Evolutionary conservation across 2,797 vertebrate genomes (phyloP).

Genomic region (Phylloscopus collybita): DNA sequence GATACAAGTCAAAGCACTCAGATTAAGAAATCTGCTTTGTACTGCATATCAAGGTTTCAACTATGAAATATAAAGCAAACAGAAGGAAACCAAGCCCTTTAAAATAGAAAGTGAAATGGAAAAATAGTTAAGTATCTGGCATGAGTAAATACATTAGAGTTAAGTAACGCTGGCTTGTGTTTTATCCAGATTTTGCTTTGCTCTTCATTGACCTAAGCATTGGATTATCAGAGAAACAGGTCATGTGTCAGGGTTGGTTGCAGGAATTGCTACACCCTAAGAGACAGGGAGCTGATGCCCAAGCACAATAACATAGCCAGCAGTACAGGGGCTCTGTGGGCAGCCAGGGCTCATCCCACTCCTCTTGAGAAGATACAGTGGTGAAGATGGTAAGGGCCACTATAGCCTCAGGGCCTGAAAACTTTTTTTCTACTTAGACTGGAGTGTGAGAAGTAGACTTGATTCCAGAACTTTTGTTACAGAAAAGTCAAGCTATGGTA

Average conservation of each 20-base stretch:
- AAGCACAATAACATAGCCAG: neutral
- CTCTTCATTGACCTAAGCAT: neutral
- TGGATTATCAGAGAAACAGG: neutral
- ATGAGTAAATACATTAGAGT: neutral
- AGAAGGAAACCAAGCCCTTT: neutral
- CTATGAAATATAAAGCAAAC: neutral
- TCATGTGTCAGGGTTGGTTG: neutral
- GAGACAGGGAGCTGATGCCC: neutral
- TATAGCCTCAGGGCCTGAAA: neutral
- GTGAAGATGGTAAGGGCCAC: neutral
- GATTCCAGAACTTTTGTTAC: neutral
- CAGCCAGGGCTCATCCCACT: neutral
- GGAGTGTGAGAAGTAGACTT: neutral
- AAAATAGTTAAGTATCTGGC: neutral
- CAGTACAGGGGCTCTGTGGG: neutral
- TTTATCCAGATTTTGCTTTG: neutral
- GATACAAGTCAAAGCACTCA: neutral
- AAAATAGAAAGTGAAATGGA: neutral
- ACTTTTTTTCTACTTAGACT: neutral
- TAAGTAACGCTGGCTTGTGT: neutral
- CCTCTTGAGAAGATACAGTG: neutral
- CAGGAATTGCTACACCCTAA: neutral
- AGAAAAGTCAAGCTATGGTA: neutral
- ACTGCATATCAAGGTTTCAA: neutral
- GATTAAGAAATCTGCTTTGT: neutral